Conservation (phyloP, 2,888 invertebrate genomes). For the Stenodema calcarata region DNA sequence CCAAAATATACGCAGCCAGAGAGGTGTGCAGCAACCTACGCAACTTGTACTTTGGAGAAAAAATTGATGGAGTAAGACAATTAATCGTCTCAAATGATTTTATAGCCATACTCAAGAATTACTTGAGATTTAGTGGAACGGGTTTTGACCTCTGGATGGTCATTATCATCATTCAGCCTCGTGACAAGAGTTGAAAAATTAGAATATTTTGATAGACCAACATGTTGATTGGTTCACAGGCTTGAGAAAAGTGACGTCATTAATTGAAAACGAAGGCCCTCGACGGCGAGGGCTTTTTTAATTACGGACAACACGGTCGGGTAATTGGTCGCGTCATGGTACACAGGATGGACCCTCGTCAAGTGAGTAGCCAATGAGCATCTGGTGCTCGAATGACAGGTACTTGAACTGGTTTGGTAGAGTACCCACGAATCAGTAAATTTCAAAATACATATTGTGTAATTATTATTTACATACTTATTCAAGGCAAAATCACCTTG, state of each 20-base stretch:
- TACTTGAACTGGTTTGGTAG: background rate
- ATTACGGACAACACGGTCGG: constrained; percentile 9
- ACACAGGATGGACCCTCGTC: background rate
- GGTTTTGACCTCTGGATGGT: background rate
- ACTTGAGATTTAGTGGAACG: background rate
- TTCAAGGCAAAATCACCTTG: too few relatives aligned
- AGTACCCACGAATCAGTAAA: too few relatives aligned
- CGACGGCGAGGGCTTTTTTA: background rate
- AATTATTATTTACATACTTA: too few relatives aligned
- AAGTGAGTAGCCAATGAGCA: background rate
- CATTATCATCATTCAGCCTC: background rate
- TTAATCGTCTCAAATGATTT: too few relatives aligned
- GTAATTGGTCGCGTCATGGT: background rate
- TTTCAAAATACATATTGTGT: too few relatives aligned
- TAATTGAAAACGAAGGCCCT: constrained; percentile 8
- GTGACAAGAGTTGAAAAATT: background rate
- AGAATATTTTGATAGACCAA: background rate
- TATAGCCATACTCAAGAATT: too few relatives aligned
- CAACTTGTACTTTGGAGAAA: too few relatives aligned
- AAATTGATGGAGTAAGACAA: too few relatives aligned
- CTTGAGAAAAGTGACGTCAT: constrained; percentile 14
- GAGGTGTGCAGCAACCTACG: too few relatives aligned
- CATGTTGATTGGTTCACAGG: background rate
- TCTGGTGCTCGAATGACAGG: background rate
- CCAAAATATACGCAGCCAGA: too few relatives aligned